Evolutionary conservation across 2,888 invertebrate genomes (phyloP).

Genomic region (Conistra vaccinii): DNA sequence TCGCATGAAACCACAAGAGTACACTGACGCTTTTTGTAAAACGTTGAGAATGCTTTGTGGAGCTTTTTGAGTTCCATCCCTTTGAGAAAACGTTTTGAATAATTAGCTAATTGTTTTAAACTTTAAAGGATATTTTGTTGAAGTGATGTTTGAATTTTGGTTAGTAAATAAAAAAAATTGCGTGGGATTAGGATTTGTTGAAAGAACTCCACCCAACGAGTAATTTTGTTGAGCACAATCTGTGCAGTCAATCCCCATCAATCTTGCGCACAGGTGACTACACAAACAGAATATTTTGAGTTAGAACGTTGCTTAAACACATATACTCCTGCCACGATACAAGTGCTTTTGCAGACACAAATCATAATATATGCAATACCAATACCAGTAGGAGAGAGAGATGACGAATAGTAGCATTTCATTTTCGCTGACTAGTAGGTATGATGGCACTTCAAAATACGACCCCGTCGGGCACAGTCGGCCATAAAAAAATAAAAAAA

Average conservation of each 20-base stretch:
- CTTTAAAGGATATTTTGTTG: neutral
- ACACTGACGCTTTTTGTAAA: conserved; percentile 34
- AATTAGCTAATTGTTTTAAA: conserved; percentile 32
- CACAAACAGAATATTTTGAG: neutral
- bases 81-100: conserved; percentile 45
- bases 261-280: neutral
- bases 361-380: neutral
- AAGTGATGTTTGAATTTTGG: neutral
- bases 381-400: neutral
- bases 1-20: conserved; percentile 41
- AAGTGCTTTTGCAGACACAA: neutral
- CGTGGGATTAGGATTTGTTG: neutral
- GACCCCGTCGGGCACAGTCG: neutral
- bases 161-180: neutral
- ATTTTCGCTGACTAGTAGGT: neutral
- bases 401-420: neutral
- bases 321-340: neutral
- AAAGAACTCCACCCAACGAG: neutral
- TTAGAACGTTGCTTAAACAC: neutral
- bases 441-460: neutral
- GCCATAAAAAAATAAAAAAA: neutral
- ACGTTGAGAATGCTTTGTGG: conserved; percentile 54
- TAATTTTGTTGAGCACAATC: neutral
- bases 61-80: conserved; percentile 30
- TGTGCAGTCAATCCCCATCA: neutral